A percentile compares a stretch with the other conserved stretches of the same genome.
These are phyloP conservation scores for Menidia beryllina DNA, from an alignment of 2,113 vertebrate genomes.

Conservation along the genomic window DNA sequence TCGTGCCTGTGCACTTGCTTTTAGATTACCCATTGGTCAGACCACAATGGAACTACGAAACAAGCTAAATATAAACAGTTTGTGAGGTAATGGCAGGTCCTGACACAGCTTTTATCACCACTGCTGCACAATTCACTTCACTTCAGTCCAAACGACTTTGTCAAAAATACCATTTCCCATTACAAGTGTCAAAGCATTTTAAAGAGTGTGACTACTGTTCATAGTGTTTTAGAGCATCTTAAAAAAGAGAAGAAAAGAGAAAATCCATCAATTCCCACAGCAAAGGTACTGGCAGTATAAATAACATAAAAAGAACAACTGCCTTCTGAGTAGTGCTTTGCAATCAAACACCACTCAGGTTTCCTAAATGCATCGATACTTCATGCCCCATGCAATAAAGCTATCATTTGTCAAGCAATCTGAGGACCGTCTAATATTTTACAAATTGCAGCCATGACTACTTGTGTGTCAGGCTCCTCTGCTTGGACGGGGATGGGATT, in stretches of 20 bases:
- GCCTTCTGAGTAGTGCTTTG: neutral
- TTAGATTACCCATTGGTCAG: too few relatives aligned
- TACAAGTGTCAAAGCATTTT: too few relatives aligned
- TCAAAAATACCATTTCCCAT: neutral
- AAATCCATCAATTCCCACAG: conserved; percentile 10
- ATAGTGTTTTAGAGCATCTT: neutral
- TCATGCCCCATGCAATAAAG: conserved; percentile 24
- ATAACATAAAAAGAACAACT: conserved; percentile 3
- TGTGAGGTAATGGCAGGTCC: neutral
- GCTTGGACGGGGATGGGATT: conserved; percentile 41
- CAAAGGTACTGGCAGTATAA: neutral
- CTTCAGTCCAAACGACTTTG: neutral
- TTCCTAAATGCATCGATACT: neutral
- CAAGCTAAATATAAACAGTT: neutral
- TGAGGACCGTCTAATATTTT: conserved; percentile 27
- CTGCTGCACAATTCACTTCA: neutral
- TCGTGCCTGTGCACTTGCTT: too few relatives aligned
- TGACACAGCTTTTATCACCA: neutral
- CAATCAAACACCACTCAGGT: neutral
- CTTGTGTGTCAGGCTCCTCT: conserved; percentile 19
- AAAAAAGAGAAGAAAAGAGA: neutral
- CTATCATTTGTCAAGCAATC: conserved; percentile 31
- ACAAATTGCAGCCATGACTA: conserved; percentile 1
- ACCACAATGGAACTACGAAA: neutral
- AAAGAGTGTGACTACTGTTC: neutral